Evolutionary conservation across 35 echinoderm and acorn worm species (phyloP).

Genomic region (Eucidaris tribuloides): DNA sequence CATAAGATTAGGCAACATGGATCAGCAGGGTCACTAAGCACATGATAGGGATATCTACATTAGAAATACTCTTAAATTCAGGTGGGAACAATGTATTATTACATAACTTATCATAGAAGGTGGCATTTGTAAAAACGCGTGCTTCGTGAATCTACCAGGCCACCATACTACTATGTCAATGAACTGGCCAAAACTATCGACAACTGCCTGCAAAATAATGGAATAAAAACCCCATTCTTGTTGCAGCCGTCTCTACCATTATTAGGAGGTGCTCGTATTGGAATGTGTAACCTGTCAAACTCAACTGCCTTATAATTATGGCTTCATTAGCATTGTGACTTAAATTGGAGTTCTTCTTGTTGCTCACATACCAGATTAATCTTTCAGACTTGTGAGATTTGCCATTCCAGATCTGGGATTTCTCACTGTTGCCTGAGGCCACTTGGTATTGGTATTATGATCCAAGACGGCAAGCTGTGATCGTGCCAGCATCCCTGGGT

Average conservation of each 20-base stretch:
- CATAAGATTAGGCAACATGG: constrained; percentile 1
- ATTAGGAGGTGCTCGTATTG: constrained; percentile 18
- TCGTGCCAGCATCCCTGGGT: constrained; percentile 14
- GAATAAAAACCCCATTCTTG: constrained; percentile 27
- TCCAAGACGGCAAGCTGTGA: constrained; percentile 13
- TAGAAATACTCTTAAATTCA: background rate
- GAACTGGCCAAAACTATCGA: constrained; percentile 20
- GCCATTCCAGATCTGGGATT: too few species aligned
- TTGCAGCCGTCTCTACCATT: constrained; percentile 25
- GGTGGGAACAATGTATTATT: background rate
- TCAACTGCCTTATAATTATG: too few species aligned
- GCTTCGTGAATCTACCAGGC: constrained; percentile 46
- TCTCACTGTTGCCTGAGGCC: background rate
- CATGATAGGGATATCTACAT: background rate
- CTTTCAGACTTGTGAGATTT: too few species aligned
- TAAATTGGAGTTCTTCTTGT: too few species aligned
- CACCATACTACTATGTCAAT: constrained; percentile 30
- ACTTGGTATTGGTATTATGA: background rate
- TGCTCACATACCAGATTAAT: too few species aligned
- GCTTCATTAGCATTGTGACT: too few species aligned
- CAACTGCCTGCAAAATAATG: constrained; percentile 44
- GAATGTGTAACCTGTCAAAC: constrained; percentile 23
- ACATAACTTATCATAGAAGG: background rate
- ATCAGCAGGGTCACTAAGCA: constrained; percentile 28
- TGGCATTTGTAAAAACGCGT: constrained; percentile 11